Percentiles rank a stretch among this genome's conserved stretches.
phyloP scores from a whole-genome alignment of 2,888 invertebrate species.

The Entomobrya proxima region DNA sequence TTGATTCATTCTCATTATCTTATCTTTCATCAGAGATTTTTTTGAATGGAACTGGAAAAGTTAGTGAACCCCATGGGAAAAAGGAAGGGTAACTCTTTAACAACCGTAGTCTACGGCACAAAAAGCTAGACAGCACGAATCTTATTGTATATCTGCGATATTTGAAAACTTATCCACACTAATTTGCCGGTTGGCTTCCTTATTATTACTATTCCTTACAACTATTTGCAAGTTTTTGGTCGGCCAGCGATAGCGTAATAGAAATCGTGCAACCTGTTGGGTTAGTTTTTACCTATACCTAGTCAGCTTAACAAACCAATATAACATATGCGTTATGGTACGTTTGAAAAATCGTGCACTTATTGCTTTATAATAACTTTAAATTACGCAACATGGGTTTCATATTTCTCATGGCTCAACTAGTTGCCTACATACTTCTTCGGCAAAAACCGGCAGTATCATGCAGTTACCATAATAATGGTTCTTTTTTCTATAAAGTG shows the following conservation, averaged over 20 bases:
- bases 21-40: constrained; percentile 4
- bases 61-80: constrained; percentile 57
- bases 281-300: constrained; percentile 43
- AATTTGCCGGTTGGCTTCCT: not conserved
- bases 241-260: constrained; percentile 13
- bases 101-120: too few relatives aligned
- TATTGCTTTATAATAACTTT: constrained; percentile 59
- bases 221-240: not conserved
- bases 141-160: too few relatives aligned
- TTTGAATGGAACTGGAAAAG: constrained; percentile 52
- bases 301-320: too few relatives aligned
- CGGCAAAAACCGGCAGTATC: not conserved
- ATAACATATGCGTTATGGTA: not conserved
- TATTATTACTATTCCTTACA: not conserved
- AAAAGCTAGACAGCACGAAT: too few relatives aligned
- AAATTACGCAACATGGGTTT: constrained; percentile 53
- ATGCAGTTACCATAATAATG: constrained; percentile 1
- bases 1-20: not conserved
- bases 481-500: not conserved
- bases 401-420: constrained; percentile 30
- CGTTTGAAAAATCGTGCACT: constrained; percentile 36
- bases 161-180: not conserved
- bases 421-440: not conserved
- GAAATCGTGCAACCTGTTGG: constrained; percentile 56
- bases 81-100: too few relatives aligned